Base-by-base conservation (phyloP, 2,888 invertebrate genomes). In the Nipponacmea schrenckii region DNA sequence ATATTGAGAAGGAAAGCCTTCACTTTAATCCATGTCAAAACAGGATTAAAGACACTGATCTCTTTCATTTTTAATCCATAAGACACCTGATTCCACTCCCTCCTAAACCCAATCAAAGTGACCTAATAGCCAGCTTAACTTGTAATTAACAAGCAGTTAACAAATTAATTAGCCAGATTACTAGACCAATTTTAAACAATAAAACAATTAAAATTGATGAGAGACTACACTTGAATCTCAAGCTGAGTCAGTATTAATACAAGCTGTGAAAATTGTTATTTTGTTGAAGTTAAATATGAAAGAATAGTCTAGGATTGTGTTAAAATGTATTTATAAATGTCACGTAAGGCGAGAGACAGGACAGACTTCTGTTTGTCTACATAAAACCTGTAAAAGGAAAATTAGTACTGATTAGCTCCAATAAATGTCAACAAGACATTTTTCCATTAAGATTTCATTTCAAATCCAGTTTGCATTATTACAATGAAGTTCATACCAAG, bases 11-110 rank as follows among this genome's bases (percentile, higher is more conserved):
- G 56, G 56, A 56, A 56, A 56, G 56, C 56, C 24, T 56, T 56
- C 56, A 56, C 56, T 56, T n/a, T 56, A 56, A 56, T 56, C 56
- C 56, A 56, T 56, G 56, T 56, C 56, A 56, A 10, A 56, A 56
- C 56, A 56, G 24, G 56, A 56, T 56, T 56, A 56, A 56, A 20
- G 56, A 56, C 56, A 56, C 56, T 56, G 56, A 56, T 56, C 56
- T 56, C 56, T 56, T 56, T 56, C 24, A 20, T 24, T 56, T 10
- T 24, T 56, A 56, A 14, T 56, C 24, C 56, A 56, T 56, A 56
- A 24, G 56, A 56, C 56, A 56, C 56, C 56, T 56, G 56, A 24
- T 14, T 56, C 14, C 24, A 56, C 20, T 24, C 56, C 24, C 24
- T 56, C 56, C 24, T 24, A 24, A 56, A 56, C 56, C 24, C 24